Base-by-base conservation (phyloP, 2,888 invertebrate species). In the Patella caerulea region DNA sequence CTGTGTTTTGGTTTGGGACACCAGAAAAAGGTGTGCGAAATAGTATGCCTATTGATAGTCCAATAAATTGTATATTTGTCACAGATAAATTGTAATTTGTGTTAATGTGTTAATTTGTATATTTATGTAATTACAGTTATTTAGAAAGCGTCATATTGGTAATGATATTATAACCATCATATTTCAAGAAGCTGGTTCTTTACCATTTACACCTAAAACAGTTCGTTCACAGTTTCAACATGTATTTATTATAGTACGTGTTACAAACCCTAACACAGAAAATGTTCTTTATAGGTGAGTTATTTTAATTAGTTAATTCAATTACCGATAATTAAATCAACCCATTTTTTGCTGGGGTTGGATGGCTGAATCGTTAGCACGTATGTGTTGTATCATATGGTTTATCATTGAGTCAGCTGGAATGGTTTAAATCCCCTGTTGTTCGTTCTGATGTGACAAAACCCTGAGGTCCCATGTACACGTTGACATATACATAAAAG, bases 91-190 rank as follows among this genome's bases (percentile, higher is more conserved):
- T 70, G 71, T 29, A 71, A 24, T 7, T 34, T 24, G 5, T 71
- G 5, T 34, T 29, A 71, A 14, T 17, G 12, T 55, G 55, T 14
- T 74, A 65, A 14, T 12, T 73, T 74, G 5, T 54, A 52, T 69
- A 19, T 73, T 72, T 79, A 65, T 65, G 82, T 74, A 75, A 65
- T 91, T 92, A 72, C 91, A 94, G 94, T 93, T 98, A 86, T 93
- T 98, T 86, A 94, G 98, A 83, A 98, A 98, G 92, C 94, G 98
- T 52, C 98, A 98, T 92, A 98, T 98, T 89, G 98, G 98, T 86
- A 98, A 98, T 91, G 98, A 98, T 93, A 98, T 98, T 90, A 98
- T 98, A 75, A 98, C 98, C 17, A 96, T 99, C 86, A 96, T 99
- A 79, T 99, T 98, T 93, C 94, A 96, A 94, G 93, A 93, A 81